These are phyloP conservation scores for Chaetoderma sp. DNA, from an alignment of 2,888 invertebrate species.

Conservation along the genomic window DNA sequence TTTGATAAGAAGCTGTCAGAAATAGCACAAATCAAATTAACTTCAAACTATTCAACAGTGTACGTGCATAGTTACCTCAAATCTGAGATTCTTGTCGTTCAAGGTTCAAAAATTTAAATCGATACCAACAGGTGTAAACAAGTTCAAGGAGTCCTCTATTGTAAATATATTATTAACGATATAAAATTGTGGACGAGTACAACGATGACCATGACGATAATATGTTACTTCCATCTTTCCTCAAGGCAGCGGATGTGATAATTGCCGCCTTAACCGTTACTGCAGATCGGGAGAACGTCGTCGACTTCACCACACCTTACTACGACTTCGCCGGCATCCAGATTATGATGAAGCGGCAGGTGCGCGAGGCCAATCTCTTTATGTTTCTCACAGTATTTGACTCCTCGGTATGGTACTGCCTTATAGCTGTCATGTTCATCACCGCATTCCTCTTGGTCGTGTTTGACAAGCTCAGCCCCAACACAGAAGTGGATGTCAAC, in stretches of 20 bases:
- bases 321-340: conserved; percentile 92
- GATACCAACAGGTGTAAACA: no score
- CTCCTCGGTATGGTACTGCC: conserved; percentile 87
- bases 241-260: conserved; percentile 84
- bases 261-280: conserved; percentile 89
- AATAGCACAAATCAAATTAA: no score
- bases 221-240: no score
- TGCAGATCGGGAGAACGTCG: conserved; percentile 88
- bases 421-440: conserved; percentile 80
- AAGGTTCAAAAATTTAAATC: no score
- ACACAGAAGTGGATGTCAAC: conserved; percentile 80
- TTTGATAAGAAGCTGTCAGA: no score
- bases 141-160: no score
- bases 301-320: conserved; percentile 91
- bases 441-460: conserved; percentile 91
- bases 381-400: conserved; percentile 93
- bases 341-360: conserved; percentile 87
- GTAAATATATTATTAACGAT: no score
- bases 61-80: no score
- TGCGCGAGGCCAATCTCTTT: conserved; percentile 85
- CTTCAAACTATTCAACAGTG: no score
- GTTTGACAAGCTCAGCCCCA: conserved; percentile 89
- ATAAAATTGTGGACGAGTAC: no score
- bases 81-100: no score
- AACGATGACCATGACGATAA: neutral